These are phyloP conservation scores for Dryocosmus kuriphilus DNA, from an alignment of 2,888 invertebrate genomes.

Conservation along the genomic window DNA sequence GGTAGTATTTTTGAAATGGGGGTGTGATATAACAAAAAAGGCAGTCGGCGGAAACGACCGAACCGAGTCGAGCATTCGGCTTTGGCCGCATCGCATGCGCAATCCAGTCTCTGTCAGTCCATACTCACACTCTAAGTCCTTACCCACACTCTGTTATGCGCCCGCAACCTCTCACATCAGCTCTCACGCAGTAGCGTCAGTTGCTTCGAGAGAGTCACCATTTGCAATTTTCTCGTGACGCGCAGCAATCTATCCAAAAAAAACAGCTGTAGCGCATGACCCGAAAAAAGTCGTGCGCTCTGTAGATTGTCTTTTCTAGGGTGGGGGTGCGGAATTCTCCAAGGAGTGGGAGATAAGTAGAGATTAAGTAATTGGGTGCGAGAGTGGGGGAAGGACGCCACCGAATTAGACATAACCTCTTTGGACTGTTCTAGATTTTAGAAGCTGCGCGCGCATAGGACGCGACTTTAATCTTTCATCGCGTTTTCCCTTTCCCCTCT, in stretches of 20 bases:
- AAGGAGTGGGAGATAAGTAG: background rate
- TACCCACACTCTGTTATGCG: conserved; percentile 48
- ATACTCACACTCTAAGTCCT: conserved; percentile 53
- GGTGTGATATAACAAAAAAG: conserved; percentile 75
- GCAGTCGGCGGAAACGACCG: conserved; percentile 69
- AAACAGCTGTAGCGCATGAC: conserved; percentile 36
- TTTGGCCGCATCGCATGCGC: conserved; percentile 61
- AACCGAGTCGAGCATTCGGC: conserved; percentile 61
- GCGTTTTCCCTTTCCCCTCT: conserved; percentile 41
- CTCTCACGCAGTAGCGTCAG: conserved; percentile 60
- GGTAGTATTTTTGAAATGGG: conserved; percentile 64
- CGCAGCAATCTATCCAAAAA: conserved; percentile 53
- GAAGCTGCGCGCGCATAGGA: conserved; percentile 35
- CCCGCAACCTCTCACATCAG: conserved; percentile 20
- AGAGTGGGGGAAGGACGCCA: conserved; percentile 32
- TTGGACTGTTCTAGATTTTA: background rate
- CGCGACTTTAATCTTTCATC: conserved; percentile 62
- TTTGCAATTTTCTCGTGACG: conserved; percentile 70
- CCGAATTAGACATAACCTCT: conserved; percentile 39
- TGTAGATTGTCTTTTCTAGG: background rate
- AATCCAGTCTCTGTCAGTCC: conserved; percentile 76
- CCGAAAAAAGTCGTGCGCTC: background rate
- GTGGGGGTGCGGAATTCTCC: background rate
- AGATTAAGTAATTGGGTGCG: conserved; percentile 46
- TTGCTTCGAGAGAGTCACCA: conserved; percentile 71